Base-by-base conservation (phyloP, 1,140 invertebrate species). In the Aricia agestis region DNA sequence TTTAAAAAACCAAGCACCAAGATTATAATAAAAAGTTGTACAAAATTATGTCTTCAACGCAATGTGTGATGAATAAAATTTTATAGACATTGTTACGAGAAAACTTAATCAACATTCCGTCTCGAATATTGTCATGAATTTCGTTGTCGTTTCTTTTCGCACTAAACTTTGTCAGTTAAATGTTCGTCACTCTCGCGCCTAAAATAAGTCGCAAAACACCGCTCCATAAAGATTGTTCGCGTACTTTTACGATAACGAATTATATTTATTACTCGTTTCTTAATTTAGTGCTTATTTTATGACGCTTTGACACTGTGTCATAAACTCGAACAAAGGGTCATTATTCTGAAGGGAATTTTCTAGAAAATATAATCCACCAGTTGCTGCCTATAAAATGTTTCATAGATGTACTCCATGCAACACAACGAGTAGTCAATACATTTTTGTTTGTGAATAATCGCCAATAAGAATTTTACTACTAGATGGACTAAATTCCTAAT, bases 161-260 rank as follows among this genome's bases (percentile, higher is more conserved):
- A 52, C 45, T 52, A 52, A 52, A 52, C 45, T 52, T 52, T 10
- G 45, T 52, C 45, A 52, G 6, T 52, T 52, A 13, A 52, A 13
- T 25, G 58, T 4, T 19, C 58, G 59, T 63, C 59, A 63, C 58
- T 36, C 18, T 65, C 42, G 59, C 58, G 59, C 59, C 45, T 69
- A 36, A 52, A 61, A 69, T 41, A 25, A 57, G 58, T 61, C 68
- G 79, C 78, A 79, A 81, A 80, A 74, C 73, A 74, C 72, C 73
- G 45, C 69, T 69, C 74, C 76, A 79, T 88, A 88, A 88, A 86
- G 75, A 77, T 78, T 71, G 73, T 74, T 75, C 73, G 69, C 65
- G 81, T 78, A 82, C 85, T 83, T 87, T 87, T 82, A 84, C 79
- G 78, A 84, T 82, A 78, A 79, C 80, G 72, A 77, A 78, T 72